Percentiles rank a stretch among this genome's conserved stretches.
phyloP scores from a whole-genome alignment of 37 sponge, comb jelly and placozoan genomes.

The Bolinopsis microptera region DNA sequence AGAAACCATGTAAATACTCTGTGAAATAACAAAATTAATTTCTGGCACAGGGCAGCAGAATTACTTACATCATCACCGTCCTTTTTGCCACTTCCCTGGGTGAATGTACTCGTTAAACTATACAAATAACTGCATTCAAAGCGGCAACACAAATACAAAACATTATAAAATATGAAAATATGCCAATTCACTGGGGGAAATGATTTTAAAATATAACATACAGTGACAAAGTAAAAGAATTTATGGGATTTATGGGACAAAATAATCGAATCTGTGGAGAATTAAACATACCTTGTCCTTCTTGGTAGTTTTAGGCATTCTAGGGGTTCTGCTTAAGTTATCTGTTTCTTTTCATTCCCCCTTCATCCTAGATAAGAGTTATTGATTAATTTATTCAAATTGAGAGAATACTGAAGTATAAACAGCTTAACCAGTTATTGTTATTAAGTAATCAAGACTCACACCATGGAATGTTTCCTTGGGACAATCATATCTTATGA shows the following conservation, averaged over 20 bases:
- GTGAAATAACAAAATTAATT: too few species aligned
- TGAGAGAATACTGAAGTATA: too few species aligned
- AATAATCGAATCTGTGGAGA: background rate
- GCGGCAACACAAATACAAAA: background rate
- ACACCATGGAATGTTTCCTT: too few species aligned
- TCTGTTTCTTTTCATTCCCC: conserved; percentile 62
- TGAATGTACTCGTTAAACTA: background rate
- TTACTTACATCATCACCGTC: conserved; percentile 58
- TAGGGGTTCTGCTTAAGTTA: background rate
- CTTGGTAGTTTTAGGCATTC: conserved; percentile 63
- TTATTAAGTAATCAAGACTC: too few species aligned
- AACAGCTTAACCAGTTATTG: too few species aligned
- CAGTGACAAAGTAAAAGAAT: too few species aligned
- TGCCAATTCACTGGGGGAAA: too few species aligned
- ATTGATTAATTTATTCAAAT: background rate
- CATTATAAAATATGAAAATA: too few species aligned
- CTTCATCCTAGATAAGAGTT: conserved; percentile 34
- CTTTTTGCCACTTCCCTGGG: conserved; percentile 42
- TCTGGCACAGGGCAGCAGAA: too few species aligned
- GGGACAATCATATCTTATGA: too few species aligned
- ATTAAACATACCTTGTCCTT: conserved; percentile 56
- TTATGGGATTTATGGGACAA: background rate
- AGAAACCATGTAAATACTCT: too few species aligned
- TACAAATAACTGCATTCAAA: background rate
- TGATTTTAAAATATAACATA: too few species aligned